Percentiles rank a stretch among this genome's conserved stretches.
Conservation (phyloP, 2,797 vertebrate genomes). For the Tachyglossus aculeatus region DNA sequence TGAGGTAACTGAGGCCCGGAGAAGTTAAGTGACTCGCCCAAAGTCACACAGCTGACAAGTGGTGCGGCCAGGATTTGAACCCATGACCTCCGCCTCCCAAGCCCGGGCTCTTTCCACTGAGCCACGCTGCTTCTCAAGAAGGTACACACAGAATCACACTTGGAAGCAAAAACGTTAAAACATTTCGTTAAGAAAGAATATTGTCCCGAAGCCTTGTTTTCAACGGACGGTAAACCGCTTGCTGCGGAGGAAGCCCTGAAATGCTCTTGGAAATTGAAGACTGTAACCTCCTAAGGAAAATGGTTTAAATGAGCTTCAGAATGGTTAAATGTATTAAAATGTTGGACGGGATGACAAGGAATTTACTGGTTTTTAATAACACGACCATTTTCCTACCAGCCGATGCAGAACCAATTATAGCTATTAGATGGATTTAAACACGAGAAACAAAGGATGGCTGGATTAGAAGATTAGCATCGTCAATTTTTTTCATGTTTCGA, state of each 20-base stretch:
- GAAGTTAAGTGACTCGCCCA: no score
- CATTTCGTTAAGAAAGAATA: slow-evolving; percentile 11
- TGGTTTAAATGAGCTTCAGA: slow-evolving; percentile 27
- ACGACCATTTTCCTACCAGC: slow-evolving; percentile 54
- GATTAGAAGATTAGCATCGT: slow-evolving; percentile 7
- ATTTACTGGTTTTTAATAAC: slow-evolving; percentile 63
- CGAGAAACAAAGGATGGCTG: slow-evolving; percentile 54
- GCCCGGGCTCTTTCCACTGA: no score
- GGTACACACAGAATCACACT: not conserved
- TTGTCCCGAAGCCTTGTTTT: not conserved
- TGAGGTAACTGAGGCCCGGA: no score
- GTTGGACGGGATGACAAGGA: not conserved
- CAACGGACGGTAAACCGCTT: not conserved
- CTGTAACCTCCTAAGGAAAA: slow-evolving; percentile 3
- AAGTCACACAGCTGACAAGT: no score
- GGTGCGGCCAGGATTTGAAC: no score
- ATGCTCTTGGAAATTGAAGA: slow-evolving; percentile 21
- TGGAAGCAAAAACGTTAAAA: not conserved
- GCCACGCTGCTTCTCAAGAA: slow-evolving; percentile 11
- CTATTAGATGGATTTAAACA: slow-evolving; percentile 62
- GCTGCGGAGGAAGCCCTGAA: not conserved
- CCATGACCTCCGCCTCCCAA: no score
- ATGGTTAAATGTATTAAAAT: slow-evolving; percentile 26
- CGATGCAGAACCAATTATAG: slow-evolving; percentile 54
- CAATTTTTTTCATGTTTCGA: slow-evolving; percentile 39